Evolutionary conservation across 2,113 vertebrate genomes (phyloP), one percentile per base, ranked within the genome.

Genomic region (Neodontobutis hainanensis): DNA sequence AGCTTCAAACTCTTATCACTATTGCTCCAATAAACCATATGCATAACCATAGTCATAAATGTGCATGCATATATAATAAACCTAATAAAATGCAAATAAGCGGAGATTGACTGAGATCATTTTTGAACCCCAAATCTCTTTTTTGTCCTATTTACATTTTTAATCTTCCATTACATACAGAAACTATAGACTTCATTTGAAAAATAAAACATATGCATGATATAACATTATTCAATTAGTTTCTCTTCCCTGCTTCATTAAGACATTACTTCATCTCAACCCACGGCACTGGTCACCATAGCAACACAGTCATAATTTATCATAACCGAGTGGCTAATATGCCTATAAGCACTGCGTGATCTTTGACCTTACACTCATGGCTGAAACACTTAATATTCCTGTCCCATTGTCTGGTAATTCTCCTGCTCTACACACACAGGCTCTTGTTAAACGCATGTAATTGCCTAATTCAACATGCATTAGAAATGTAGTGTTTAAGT

Each of bases 291-390:
- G 61, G 87, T 92, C 6, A 19, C 73, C 84, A 87, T 89, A 70
- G 89, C 83, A 90, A 91, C 90, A 14, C 68, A 75, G 82, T 84
- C 75, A 82, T 85, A 88, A 91, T 91, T 85, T 84, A 90, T 92
- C 88, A 91, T 90, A 90, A 90, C 85, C 85, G 81, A 88, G 85
- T 85, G 67, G 88, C 76, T 92, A 92, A 91, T 90, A 91, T 89
- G 87, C 88, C 90, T 83, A 86, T 86, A 81, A 89, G 89, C 82
- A 68, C 85, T 72, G 14, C 68, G 74, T 80, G 88, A 89, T 75
- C 87, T 87, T 80, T 91, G 89, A 91, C 87, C 89, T 64, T 45
- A 15, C 82, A 78, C 83, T 90, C 78, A 73, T 78, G 74, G 71
- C 81, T 83, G 87, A 88, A 89, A 89, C 81, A 87, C 81, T 91